phyloP scores from a whole-genome alignment of 2,113 vertebrate species.

The Pedionomus torquatus region DNA sequence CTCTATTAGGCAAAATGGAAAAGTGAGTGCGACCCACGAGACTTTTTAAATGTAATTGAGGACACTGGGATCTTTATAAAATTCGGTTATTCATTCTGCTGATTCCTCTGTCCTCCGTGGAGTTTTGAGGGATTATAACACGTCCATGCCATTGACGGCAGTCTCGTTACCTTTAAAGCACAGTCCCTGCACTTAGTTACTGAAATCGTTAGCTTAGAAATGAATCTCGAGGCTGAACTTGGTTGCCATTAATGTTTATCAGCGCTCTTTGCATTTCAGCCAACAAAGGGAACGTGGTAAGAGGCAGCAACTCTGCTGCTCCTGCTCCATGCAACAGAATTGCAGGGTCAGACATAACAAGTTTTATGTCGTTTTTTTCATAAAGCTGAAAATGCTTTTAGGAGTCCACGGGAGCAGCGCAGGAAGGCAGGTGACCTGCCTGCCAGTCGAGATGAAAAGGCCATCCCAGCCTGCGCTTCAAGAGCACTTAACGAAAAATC shows the following conservation, averaged over 20 bases:
- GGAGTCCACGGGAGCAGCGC: not conserved
- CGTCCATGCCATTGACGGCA: not conserved
- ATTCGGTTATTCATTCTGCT: not conserved
- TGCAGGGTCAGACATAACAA: not conserved
- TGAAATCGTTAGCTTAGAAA: not conserved
- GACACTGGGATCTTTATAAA: not conserved
- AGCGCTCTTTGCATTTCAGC: not conserved
- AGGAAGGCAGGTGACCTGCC: not conserved
- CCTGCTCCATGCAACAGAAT: not conserved
- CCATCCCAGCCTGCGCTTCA: not conserved
- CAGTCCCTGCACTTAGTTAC: not conserved
- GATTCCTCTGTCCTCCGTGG: not conserved
- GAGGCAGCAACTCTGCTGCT: not conserved
- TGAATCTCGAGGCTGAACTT: not conserved
- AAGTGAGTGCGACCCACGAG: not conserved
- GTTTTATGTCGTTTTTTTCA: not conserved
- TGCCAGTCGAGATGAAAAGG: not conserved
- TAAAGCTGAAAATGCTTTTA: slow-evolving; percentile 18
- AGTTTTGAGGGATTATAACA: not conserved
- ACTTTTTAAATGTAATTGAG: not conserved
- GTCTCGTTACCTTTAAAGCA: not conserved
- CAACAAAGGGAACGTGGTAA: not conserved
- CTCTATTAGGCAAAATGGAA: not conserved
- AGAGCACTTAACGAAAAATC: not conserved
- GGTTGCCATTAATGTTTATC: not conserved